These are phyloP conservation scores for Glossosoma conforme DNA, from an alignment of 1,140 invertebrate genomes.

Conservation along the genomic window DNA sequence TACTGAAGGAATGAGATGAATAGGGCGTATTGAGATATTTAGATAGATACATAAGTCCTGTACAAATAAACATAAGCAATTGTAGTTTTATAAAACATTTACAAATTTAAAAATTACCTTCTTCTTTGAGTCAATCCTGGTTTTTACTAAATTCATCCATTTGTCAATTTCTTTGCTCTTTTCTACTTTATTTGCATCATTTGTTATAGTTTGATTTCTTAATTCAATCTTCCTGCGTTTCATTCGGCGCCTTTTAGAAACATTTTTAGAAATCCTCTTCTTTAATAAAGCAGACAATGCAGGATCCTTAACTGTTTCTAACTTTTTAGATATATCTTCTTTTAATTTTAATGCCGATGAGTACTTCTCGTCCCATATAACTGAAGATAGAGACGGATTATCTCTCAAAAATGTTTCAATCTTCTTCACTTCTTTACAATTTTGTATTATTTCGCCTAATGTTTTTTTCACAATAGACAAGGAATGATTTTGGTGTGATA, in stretches of 20 bases:
- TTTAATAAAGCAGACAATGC: constrained; percentile 44
- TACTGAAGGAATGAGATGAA: no score
- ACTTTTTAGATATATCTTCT: constrained; percentile 40
- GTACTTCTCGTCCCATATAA: constrained; percentile 51
- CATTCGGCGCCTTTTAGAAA: constrained; percentile 52
- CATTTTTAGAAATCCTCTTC: constrained; percentile 48
- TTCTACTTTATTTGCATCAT: constrained; percentile 40
- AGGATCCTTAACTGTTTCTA: constrained; percentile 40
- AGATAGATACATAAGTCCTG: neutral
- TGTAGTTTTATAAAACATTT: no score
- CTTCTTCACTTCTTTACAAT: constrained; percentile 43
- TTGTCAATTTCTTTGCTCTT: constrained; percentile 55
- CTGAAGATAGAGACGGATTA: constrained; percentile 43
- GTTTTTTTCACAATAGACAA: constrained; percentile 39
- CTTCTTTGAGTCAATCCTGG: constrained; percentile 57
- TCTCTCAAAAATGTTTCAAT: constrained; percentile 42
- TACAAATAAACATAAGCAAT: neutral
- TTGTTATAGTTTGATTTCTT: constrained; percentile 42
- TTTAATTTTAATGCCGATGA: constrained; percentile 46
- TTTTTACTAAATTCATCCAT: constrained; percentile 55
- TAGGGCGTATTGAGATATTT: neutral
- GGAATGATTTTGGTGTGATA: constrained; percentile 19
- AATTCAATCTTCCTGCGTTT: constrained; percentile 45
- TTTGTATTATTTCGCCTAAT: constrained; percentile 35
- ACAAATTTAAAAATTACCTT: constrained; percentile 38